Conservation (phyloP, 1,140 invertebrate species). For the Bombus confusus region DNA sequence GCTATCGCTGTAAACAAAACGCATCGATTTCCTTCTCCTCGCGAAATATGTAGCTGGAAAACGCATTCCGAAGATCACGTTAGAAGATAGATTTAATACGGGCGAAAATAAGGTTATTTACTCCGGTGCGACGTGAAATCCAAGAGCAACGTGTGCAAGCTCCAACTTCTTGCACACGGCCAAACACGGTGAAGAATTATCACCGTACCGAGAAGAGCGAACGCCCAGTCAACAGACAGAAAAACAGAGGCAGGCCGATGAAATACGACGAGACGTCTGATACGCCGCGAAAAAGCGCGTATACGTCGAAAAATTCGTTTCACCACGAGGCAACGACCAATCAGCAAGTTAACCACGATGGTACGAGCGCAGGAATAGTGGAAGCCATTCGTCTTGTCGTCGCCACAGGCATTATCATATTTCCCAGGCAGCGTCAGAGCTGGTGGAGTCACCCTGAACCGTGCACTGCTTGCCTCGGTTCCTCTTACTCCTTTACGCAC, state of each 20-base stretch:
- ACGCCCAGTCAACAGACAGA: constrained; percentile 45
- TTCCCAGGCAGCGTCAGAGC: constrained; percentile 56
- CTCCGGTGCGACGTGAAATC: constrained; percentile 18
- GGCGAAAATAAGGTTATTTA: constrained; percentile 57
- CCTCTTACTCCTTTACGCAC: constrained; percentile 56
- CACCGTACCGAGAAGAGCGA: constrained; percentile 14
- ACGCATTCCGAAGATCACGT: background rate
- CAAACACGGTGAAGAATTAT: constrained; percentile 55
- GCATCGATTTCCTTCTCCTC: background rate
- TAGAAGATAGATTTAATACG: background rate
- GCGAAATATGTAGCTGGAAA: background rate
- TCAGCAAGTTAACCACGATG: constrained; percentile 65
- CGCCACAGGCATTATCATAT: constrained; percentile 71
- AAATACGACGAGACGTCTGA: constrained; percentile 58
- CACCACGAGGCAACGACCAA: constrained; percentile 62
- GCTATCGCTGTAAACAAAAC: background rate
- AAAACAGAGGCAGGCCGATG: constrained; percentile 56
- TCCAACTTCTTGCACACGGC: constrained; percentile 31
- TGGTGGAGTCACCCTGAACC: constrained; percentile 28
- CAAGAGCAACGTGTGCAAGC: background rate
- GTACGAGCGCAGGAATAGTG: constrained; percentile 55
- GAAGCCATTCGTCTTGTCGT: constrained; percentile 68
- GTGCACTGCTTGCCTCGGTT: background rate
- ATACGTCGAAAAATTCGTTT: constrained; percentile 62
- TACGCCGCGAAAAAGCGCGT: constrained; percentile 47